Evolutionary conservation across 2,797 vertebrate genomes (phyloP), one percentile per base, ranked within the genome.

Genomic region (Onychomys arenicola): DNA sequence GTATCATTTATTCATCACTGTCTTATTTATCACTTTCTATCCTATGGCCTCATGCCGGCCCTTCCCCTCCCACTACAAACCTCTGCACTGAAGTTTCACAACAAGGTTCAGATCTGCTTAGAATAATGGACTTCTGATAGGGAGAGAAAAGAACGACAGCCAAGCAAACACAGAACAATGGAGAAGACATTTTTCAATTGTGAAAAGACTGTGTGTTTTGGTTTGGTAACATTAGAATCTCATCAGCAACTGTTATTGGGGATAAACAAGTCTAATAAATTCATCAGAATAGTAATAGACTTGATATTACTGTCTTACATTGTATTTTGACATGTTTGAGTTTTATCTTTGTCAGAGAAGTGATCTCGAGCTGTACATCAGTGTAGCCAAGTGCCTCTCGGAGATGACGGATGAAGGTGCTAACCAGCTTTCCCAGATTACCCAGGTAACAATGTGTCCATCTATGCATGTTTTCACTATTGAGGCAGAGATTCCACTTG

Each of bases 321-420:
- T 82, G 19, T 83, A 46, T 94, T 84, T 73, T 94, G 82, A 97
- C 61, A 32, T 93, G 55, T 52, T 93, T 96, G 46, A 55, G 17
- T 82, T 77, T 97, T 96, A 97, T 96, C 32, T 93, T 37, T 97
- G 97, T 76, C 90, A 99, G 99, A 99, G 98, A 86, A 77, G 81
- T 23, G 98, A 99, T 16, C 97, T 99, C 93, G 98, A 99, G 40
- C 93, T 99, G 57, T 99, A 99, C 81, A 96, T 99, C 16, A 97
- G 97, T 21, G 59, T 99, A 86, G 97, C 99, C 97, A 99, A 98
- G 94, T 99, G 99, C 98, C 98, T 99, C 91, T 99, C 99, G 2
- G 99, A 99, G 99, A 98, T 99, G 99, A 97, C 98, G 0, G 99
- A 99, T 92, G 98, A 98, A 13, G 99, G 99, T 90, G 98, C 99